Base-by-base conservation (phyloP, 1,140 invertebrate genomes). In the Nymphalis io region DNA sequence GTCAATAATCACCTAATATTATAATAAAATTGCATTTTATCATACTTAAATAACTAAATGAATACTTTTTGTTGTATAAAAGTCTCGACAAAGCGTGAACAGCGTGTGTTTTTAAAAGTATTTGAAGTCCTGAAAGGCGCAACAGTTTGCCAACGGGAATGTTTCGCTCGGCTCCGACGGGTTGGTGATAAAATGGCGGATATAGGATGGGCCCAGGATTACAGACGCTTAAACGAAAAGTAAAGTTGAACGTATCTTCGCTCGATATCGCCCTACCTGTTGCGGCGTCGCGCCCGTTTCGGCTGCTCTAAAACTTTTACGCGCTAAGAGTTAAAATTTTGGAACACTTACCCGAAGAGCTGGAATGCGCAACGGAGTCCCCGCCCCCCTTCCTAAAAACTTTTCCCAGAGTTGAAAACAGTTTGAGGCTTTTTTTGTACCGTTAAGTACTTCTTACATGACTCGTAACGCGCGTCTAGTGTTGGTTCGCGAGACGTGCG, bases 201-300 rank as follows among this genome's bases (percentile, higher is more conserved):
- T 78, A 61, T 75, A 74, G 70, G 70, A 77, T 57, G 65, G 73
- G 65, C 64, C 75, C 76, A 74, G 81, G 78, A 87, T 84, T 79
- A 84, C 69, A 67, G 71, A 59, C 71, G 77, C 73, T 78, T 82
- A 75, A 79, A 77, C 78, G 78, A 80, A 82, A 84, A 80, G 81
- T 80, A 81, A 82, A 83, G 84, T 76, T 79, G 82, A 77, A 80
- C 77, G 76, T 75, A 80, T 82, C 77, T 78, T 46, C 82, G 83
- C 78, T 87, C 83, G 75, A 87, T 87, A 87, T 65, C 76, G 72
- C 66, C 76, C 79, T 83, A 85, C 85, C 82, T 85, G 85, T 87
- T 87, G 85, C 83, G 82, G 73, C 79, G 79, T 73, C 80, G 80
- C 80, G 73, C 74, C 76, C 68, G 76, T 75, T 72, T 74, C 55